Evolutionary conservation across 1,140 invertebrate species (phyloP), one percentile per base, ranked within the genome.

Genomic region (Drosophila mayri): DNA sequence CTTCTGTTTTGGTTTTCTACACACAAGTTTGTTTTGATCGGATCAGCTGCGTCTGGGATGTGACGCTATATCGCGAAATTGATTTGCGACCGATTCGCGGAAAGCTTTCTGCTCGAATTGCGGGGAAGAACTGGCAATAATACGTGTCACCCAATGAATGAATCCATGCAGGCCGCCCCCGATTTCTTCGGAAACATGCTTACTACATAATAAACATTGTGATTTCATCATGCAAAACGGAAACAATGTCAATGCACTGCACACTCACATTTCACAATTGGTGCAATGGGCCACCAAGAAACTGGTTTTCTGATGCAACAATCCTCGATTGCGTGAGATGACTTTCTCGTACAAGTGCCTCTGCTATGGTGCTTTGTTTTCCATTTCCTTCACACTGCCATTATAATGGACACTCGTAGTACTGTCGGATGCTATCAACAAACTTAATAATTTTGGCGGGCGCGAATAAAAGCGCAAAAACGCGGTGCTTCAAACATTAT

Each of bases 1-100:
- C 46, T 82, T 75, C 80, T 12, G 9, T 30, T 76, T 74, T 82
- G 70, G 55, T 75, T 85, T 84, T 88, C 83, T 86, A 86, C 85
- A 83, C 81, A 87, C 62, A 82, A 40, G 22, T 72, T 76, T 76
- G 74, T 76, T 76, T 76, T 67, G 74, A 76, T 76, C 62, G n/a
- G 30, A 76, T 76, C 74, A 76, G 74, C 74, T 76, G 74, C 35
- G 72, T n/a, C 20, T 35, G 50, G 63, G 49, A 12, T 12, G 6
- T 72, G 35, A 41, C 66, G 37, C 66, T 59, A 14, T 30, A 41
- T 72, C 52, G 18, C 30, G 66, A 72, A 72, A 72, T 59, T 60
- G 67, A 72, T 71, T 55, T 40, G 14, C 1, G 50, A 11, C 11
- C 32, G 35, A 32, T 30, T 25, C 41, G 18, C 41, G 46, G 22